Evolutionary conservation across 2,113 vertebrate species (phyloP).

Genomic region (Psittacus erithacus): DNA sequence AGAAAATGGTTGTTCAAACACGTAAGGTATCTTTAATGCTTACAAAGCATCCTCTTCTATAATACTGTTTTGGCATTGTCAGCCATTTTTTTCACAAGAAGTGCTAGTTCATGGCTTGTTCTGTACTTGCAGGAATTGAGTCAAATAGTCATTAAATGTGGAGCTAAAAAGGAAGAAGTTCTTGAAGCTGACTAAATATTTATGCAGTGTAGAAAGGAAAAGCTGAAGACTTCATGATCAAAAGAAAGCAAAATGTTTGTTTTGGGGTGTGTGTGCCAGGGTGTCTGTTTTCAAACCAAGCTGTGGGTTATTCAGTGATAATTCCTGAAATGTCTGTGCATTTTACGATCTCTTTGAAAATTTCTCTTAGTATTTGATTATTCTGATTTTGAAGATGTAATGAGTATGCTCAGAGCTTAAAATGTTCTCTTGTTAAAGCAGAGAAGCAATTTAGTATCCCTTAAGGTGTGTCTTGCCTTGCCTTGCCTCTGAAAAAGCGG

Average conservation of each 20-base stretch:
- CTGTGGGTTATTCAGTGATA: not conserved
- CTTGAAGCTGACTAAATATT: constrained; percentile 39
- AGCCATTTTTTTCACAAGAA: not conserved
- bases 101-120: not conserved
- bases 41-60: not conserved
- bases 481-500: not conserved
- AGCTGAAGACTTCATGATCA: not conserved
- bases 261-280: not conserved
- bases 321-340: not conserved
- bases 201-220: constrained; percentile 21
- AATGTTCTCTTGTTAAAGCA: not conserved
- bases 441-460: not conserved
- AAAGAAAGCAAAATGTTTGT: not conserved
- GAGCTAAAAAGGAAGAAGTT: constrained; percentile 14
- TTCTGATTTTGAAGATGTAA: not conserved
- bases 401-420: not conserved
- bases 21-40: not conserved
- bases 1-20: not conserved
- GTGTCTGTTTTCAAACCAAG: not conserved
- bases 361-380: not conserved
- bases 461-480: not conserved
- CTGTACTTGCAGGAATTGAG: not conserved
- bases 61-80: not conserved
- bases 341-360: not conserved
- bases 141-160: not conserved